Evolutionary conservation across 2,888 invertebrate genomes (phyloP), one percentile per base, ranked within the genome.

Genomic region (Scotopteryx bipunctaria): DNA sequence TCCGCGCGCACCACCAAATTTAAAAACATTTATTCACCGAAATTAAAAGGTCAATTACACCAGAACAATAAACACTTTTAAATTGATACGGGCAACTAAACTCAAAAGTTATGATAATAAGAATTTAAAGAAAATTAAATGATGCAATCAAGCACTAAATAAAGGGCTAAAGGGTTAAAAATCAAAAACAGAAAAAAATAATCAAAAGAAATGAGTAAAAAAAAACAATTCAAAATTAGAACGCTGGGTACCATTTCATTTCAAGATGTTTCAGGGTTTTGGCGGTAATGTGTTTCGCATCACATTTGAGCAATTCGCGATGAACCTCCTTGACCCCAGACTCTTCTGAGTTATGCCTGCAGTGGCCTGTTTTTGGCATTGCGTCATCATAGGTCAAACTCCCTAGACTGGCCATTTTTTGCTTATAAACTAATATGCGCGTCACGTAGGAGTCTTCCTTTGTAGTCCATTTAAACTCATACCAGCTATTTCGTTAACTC

Each of bases 311-410:
- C 73, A 78, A 69, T 82, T 81, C 66, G 78, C 74, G 69, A 69
- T 87, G 88, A 89, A 84, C 87, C 66, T 76, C 88, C 88, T 88
- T 88, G 88, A 89, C 86, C 90, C 74, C 85, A 57, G 54, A 54
- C 52, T 50, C 55, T 41, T 40, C n/a, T 41, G 32, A 36, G 32
- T 37, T 29, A 14, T 38, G 64, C 57, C 59, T 67, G 63, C 68
- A 73, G 69, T 79, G 83, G 87, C 82, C 86, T 84, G 86, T 88
- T 88, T 89, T 87, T 64, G 81, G 82, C 76, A 80, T 89, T 88
- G 67, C 89, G 89, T 90, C 88, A 90, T 86, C 87, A 78, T 87
- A 88, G 88, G 86, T 87, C 87, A 86, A 84, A 77, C 82, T 83
- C 77, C 83, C 85, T 86, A 83, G 81, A 31, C 74, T 67, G n/a